phyloP scores from a whole-genome alignment of 2,113 vertebrate species.

The Cariama cristata region DNA sequence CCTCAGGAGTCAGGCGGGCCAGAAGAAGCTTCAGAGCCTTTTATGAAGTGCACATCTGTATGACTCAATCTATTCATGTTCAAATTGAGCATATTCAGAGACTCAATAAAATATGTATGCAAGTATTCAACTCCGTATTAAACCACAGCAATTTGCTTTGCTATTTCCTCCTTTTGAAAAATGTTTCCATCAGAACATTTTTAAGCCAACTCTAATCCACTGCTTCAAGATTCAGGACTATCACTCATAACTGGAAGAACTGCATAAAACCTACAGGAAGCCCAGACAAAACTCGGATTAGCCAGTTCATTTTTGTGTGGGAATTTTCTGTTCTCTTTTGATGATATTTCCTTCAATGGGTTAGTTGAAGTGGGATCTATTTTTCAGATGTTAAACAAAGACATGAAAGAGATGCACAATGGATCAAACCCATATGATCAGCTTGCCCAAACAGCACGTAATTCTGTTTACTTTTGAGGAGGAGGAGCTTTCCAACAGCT shows the following conservation, averaged over 20 bases:
- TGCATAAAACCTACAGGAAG: neutral
- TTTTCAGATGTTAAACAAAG: neutral
- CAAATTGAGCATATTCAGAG: neutral
- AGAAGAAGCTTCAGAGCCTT: neutral
- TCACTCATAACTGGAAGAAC: neutral
- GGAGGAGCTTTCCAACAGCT: neutral
- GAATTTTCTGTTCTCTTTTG: neutral
- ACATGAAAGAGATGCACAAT: neutral
- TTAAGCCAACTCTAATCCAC: neutral
- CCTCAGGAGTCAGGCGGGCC: neutral
- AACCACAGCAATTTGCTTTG: neutral
- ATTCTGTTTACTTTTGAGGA: neutral
- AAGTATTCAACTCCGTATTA: neutral
- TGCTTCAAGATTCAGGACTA: neutral
- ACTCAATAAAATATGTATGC: neutral
- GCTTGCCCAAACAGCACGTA: neutral
- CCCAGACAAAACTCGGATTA: neutral
- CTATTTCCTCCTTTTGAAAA: neutral
- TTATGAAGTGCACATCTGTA: neutral
- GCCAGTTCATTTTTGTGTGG: fast-evolving
- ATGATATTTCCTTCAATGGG: neutral
- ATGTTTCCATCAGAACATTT: neutral
- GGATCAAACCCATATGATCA: neutral
- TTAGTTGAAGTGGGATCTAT: neutral
- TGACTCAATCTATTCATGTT: neutral